These are phyloP conservation scores for Muscicapa striata DNA, from an alignment of 2,797 vertebrate species.

Conservation along the genomic window DNA sequence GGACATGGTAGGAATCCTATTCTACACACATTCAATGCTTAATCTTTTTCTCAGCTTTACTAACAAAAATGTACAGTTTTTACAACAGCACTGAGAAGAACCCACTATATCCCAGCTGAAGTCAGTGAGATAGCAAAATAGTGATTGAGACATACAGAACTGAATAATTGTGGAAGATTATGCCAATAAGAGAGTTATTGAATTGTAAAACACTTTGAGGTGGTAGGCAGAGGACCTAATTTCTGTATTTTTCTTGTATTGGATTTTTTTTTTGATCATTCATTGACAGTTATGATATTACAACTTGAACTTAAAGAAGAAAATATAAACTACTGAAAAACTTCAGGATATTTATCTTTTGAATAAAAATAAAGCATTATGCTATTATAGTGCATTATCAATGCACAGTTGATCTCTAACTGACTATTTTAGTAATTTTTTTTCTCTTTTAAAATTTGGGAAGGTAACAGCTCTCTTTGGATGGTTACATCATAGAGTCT, in stretches of 20 bases:
- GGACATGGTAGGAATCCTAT: background rate
- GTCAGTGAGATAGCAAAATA: background rate
- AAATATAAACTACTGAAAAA: background rate
- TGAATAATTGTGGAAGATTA: background rate
- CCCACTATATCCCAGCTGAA: background rate
- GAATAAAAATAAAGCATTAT: background rate
- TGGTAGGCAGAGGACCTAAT: background rate
- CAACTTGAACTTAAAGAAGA: background rate
- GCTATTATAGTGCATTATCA: background rate
- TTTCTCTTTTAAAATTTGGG: background rate
- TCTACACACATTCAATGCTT: background rate
- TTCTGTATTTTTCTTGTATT: background rate
- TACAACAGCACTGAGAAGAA: background rate
- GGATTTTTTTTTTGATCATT: background rate
- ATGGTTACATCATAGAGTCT: background rate
- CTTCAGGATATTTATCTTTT: background rate
- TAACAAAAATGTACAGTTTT: background rate
- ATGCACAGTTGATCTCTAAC: background rate
- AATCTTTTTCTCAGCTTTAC: background rate
- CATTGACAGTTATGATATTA: background rate
- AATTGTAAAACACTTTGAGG: background rate
- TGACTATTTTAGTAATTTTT: background rate
- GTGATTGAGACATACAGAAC: background rate
- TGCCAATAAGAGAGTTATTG: fast-evolving
- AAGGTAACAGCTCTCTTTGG: background rate